phyloP scores from a whole-genome alignment of 1,140 invertebrate genomes.

The Drosophila pruinosa region DNA sequence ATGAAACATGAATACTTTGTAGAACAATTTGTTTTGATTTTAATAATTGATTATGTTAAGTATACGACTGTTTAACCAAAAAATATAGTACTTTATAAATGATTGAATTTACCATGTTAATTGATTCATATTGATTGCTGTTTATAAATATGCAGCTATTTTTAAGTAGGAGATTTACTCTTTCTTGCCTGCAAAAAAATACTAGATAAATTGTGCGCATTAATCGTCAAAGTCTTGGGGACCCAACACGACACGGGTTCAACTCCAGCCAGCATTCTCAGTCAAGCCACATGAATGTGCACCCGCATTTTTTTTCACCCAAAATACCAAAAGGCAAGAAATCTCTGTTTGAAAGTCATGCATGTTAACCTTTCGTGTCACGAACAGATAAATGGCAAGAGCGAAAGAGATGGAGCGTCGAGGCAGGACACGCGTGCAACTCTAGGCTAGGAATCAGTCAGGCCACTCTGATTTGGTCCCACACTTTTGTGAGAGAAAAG shows the following conservation, averaged over 20 bases:
- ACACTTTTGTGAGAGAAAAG: slow-evolving; percentile 21
- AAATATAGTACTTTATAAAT: no score
- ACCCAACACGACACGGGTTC: neutral
- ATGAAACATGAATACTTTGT: neutral
- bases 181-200: neutral
- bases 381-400: neutral
- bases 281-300: neutral
- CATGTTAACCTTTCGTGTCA: slow-evolving; percentile 5
- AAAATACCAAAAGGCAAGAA: neutral
- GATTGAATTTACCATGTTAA: no score
- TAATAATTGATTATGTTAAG: neutral
- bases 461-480: slow-evolving; percentile 25
- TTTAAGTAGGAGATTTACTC: neutral
- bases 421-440: neutral
- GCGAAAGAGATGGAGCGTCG: neutral
- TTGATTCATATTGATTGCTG: no score
- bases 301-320: neutral
- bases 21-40: neutral
- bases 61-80: no score
- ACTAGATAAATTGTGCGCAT: neutral
- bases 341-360: slow-evolving; percentile 5
- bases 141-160: no score
- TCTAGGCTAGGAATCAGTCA: neutral
- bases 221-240: neutral
- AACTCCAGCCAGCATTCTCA: neutral